phyloP scores from a whole-genome alignment of 2,797 vertebrate species.

The Chiroxiphia lanceolata region DNA sequence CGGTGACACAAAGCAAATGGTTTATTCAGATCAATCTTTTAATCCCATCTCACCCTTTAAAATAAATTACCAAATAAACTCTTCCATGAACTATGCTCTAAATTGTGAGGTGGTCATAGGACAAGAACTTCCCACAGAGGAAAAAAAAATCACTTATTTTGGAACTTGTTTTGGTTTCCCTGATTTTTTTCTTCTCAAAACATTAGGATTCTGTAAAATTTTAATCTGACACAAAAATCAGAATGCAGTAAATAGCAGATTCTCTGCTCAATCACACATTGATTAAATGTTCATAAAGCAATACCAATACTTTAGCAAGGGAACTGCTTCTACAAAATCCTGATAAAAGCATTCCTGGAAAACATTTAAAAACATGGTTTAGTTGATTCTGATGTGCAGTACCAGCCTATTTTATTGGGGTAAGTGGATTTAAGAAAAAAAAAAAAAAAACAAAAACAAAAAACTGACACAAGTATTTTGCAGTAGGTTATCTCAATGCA shows the following conservation, averaged over 20 bases:
- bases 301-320: not conserved
- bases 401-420: not conserved
- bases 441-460: not conserved
- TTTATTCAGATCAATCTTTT: slow-evolving; percentile 54
- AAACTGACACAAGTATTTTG: not conserved
- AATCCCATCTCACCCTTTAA: not conserved
- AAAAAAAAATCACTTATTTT: not conserved
- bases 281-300: not conserved
- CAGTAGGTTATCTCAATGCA: not conserved
- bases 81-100: not conserved
- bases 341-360: not conserved
- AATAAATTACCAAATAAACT: slow-evolving; percentile 55
- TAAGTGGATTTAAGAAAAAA: not conserved
- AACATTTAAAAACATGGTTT: not conserved
- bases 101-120: not conserved
- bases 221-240: not conserved
- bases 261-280: not conserved
- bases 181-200: not conserved
- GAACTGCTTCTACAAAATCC: not conserved
- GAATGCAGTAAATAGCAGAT: not conserved
- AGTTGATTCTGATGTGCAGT: not conserved
- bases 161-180: not conserved
- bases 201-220: not conserved
- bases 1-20: not conserved
- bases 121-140: not conserved